A percentile compares a stretch with the other conserved stretches of the same genome.
phyloP scores from a whole-genome alignment of 1,140 invertebrate species.

The Trachymyrmex cornetzi region DNA sequence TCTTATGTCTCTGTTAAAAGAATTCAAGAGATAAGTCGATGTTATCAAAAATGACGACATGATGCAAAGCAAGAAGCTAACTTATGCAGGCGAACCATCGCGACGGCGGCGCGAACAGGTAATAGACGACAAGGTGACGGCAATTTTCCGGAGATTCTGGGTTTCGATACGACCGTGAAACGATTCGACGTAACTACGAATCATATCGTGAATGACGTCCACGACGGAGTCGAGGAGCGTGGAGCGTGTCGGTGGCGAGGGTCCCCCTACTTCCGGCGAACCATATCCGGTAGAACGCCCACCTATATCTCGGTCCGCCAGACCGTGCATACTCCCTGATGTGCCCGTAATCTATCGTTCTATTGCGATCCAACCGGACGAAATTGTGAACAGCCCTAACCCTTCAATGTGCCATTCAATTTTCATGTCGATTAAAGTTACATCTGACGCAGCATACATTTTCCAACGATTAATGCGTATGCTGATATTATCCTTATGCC shows the following conservation, averaged over 20 bases:
- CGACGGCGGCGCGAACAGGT: neutral
- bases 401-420: conserved; percentile 25
- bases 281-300: conserved; percentile 86
- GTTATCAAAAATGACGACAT: neutral
- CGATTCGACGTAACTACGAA: conserved; percentile 71
- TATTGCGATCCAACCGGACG: conserved; percentile 76
- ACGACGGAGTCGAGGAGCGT: conserved; percentile 79
- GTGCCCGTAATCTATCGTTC: conserved; percentile 76
- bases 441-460: neutral
- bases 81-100: neutral
- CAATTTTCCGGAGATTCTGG: conserved; percentile 51
- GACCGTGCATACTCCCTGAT: conserved; percentile 80
- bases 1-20: neutral
- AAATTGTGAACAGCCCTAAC: conserved; percentile 49
- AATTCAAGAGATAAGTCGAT: neutral
- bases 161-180: conserved; percentile 48
- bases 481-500: neutral
- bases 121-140: neutral
- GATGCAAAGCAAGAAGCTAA: neutral
- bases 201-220: conserved; percentile 73
- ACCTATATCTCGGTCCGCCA: conserved; percentile 83
- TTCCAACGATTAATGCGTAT: neutral
- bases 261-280: conserved; percentile 86
- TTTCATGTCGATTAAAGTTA: conserved; percentile 4
- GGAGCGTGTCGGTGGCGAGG: conserved; percentile 85